Evolutionary conservation across 92 coral and sea anemone species (phyloP).

Genomic region (Epizoanthus ramosus): DNA sequence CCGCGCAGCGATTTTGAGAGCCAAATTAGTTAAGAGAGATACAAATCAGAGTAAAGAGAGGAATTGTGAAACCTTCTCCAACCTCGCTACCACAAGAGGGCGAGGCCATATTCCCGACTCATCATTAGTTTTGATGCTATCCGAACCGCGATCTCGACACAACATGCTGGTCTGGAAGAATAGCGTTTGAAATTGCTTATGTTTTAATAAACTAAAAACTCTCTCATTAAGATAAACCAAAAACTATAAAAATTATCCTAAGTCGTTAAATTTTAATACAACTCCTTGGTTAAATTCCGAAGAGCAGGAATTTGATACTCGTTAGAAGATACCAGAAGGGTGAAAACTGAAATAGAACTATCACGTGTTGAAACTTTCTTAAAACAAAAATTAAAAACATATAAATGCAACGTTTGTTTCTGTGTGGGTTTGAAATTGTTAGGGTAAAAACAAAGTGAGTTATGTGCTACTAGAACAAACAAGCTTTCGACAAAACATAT

Average conservation of each 20-base stretch:
- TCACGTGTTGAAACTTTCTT: slow-evolving; percentile 26
- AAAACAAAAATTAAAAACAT: neutral
- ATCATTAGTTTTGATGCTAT: slow-evolving; percentile 36
- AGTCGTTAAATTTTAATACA: slow-evolving; percentile 79
- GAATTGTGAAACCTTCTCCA: slow-evolving; percentile 6
- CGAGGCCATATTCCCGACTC: slow-evolving; percentile 23
- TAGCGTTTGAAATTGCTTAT: slow-evolving; percentile 59
- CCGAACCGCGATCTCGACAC: slow-evolving; percentile 33
- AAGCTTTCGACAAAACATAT: neutral
- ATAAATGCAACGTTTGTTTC: neutral
- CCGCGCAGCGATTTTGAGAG: slow-evolving; percentile 13
- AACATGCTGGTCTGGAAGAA: slow-evolving; percentile 51
- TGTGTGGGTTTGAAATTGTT: neutral
- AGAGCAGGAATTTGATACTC: slow-evolving; percentile 34
- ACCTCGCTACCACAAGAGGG: slow-evolving; percentile 13
- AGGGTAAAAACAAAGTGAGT: slow-evolving; percentile 15
- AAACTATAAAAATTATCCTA: slow-evolving; percentile 68
- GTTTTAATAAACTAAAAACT: slow-evolving; percentile 78
- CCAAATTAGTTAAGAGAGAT: slow-evolving; percentile 30
- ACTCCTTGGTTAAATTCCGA: slow-evolving; percentile 88
- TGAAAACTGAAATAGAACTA: slow-evolving; percentile 7
- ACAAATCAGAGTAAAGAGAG: neutral
- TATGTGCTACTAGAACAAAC: slow-evolving; percentile 16
- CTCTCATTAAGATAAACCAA: slow-evolving; percentile 83
- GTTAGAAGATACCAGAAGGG: neutral